Conservation (phyloP, 2,113 vertebrate species). For the Xenus cinereus region DNA sequence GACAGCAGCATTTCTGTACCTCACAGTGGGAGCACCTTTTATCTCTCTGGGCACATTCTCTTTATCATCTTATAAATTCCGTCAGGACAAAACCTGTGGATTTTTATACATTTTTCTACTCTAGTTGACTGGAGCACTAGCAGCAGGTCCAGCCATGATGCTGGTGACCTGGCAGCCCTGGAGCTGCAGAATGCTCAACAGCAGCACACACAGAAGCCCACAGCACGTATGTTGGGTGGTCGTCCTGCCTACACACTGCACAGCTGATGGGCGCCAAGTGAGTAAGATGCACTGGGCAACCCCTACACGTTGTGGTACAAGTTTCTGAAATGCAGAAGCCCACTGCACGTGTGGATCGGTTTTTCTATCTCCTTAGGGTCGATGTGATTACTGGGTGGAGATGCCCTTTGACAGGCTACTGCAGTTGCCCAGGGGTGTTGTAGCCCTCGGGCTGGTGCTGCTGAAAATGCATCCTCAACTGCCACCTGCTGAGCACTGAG, state of each 20-base stretch:
- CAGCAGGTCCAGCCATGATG: background rate
- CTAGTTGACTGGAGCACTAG: background rate
- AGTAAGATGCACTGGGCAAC: fast-evolving
- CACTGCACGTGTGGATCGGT: background rate
- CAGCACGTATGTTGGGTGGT: fast-evolving
- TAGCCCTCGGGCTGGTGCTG: background rate
- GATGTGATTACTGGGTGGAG: background rate
- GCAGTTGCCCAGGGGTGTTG: fast-evolving
- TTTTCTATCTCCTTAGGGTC: background rate
- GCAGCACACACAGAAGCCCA: background rate
- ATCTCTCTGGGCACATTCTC: background rate
- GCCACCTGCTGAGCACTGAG: background rate
- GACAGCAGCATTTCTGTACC: background rate
- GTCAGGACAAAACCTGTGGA: background rate
- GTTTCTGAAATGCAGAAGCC: background rate
- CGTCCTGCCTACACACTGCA: fast-evolving
- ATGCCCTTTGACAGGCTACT: background rate
- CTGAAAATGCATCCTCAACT: background rate
- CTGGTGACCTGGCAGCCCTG: background rate
- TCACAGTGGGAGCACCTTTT: background rate
- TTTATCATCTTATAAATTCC: background rate
- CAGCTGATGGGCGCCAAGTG: background rate
- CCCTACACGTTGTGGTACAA: too few relatives aligned
- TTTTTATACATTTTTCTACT: background rate
- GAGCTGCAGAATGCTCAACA: background rate